Percentiles rank a stretch among this genome's conserved stretches.
phyloP scores from a whole-genome alignment of 2,888 invertebrate species.

The Dolichopus griseipennis region DNA sequence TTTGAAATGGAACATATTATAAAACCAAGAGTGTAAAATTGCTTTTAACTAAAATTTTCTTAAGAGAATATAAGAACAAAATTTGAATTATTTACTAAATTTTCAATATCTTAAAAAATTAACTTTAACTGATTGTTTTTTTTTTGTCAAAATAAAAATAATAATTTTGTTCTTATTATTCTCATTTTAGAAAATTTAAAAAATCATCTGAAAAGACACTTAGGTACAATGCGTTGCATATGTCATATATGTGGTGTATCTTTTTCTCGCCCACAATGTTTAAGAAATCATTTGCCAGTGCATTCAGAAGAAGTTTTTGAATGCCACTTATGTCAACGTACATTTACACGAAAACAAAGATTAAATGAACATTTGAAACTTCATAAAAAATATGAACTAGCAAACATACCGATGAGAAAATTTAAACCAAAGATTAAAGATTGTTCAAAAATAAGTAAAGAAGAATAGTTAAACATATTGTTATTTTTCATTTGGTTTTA shows the following conservation, averaged over 20 bases:
- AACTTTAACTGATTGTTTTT: neutral
- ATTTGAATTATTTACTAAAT: slow-evolving; percentile 2
- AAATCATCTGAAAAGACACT: neutral
- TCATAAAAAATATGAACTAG: neutral
- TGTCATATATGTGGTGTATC: neutral
- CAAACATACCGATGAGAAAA: neutral
- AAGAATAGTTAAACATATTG: too few species aligned
- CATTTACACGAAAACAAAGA: neutral
- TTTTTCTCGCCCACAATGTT: neutral
- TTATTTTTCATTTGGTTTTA: too few species aligned
- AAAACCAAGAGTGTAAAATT: too few species aligned
- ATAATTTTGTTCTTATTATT: slow-evolving; percentile 4
- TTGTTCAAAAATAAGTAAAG: neutral
- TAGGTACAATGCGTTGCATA: neutral
- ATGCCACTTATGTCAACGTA: neutral
- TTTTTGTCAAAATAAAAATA: neutral
- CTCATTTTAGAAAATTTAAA: slow-evolving; percentile 4
- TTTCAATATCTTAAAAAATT: neutral
- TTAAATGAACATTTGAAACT: neutral
- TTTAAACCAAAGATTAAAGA: neutral
- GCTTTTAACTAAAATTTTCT: too few species aligned
- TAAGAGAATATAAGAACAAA: neutral
- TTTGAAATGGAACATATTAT: too few species aligned
- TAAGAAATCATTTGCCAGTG: neutral
- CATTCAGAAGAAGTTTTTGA: neutral